Evolutionary conservation across 2,797 vertebrate genomes (phyloP).

Genomic region (Ctenopoma multispine): DNA sequence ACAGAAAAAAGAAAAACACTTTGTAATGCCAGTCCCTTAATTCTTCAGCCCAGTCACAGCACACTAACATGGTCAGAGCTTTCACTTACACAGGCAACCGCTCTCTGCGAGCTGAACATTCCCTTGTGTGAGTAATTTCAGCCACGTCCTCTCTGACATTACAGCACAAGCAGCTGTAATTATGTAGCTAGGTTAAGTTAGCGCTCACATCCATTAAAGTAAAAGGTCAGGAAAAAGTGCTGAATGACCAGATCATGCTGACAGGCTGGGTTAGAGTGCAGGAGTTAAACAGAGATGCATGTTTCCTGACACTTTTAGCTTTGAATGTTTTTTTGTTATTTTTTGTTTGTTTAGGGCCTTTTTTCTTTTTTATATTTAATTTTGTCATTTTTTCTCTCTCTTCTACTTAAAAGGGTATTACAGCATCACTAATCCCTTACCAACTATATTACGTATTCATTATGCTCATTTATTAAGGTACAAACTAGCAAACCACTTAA

Average conservation of each 20-base stretch:
- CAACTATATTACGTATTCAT: slow-evolving; percentile 52
- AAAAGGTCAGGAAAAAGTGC: slow-evolving; percentile 39
- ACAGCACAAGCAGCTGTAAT: slow-evolving; percentile 35
- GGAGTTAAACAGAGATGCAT: slow-evolving; percentile 17
- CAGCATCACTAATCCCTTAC: slow-evolving; percentile 37
- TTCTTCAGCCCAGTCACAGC: neutral
- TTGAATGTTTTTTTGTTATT: neutral
- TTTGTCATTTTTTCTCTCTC: neutral
- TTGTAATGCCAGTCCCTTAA: neutral
- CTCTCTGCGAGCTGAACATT: neutral
- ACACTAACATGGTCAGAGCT: neutral
- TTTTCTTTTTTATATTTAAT: neutral
- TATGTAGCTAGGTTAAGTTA: slow-evolving; percentile 34
- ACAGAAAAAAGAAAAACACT: neutral
- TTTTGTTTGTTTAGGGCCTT: slow-evolving; percentile 5
- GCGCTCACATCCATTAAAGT: slow-evolving; percentile 12
- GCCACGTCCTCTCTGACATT: slow-evolving; percentile 16
- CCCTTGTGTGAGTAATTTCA: neutral
- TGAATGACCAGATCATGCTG: slow-evolving; percentile 33
- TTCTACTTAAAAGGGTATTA: slow-evolving; percentile 14
- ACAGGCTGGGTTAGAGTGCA: slow-evolving; percentile 25
- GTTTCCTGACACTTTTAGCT: slow-evolving; percentile 11
- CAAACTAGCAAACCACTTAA: slow-evolving; percentile 38
- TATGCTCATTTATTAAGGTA: slow-evolving; percentile 47
- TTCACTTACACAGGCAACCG: neutral